Evolutionary conservation across 1,140 invertebrate genomes (phyloP).

Genomic region (Melitaea cinxia): DNA sequence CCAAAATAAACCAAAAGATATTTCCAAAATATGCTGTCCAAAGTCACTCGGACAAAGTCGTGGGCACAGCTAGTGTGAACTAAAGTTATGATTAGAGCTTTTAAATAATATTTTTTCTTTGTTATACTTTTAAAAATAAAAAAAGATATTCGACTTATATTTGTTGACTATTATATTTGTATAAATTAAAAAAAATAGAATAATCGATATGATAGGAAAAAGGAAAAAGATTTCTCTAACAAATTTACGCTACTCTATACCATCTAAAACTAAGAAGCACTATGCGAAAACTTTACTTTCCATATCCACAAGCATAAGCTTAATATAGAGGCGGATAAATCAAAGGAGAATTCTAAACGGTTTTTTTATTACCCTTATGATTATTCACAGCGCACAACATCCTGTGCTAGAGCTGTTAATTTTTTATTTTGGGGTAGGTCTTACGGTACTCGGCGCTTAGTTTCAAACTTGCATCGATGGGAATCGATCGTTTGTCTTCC

Average conservation of each 20-base stretch:
- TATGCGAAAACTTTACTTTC: slow-evolving; percentile 4
- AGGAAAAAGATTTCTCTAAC: not conserved
- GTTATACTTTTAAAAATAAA: too few species aligned
- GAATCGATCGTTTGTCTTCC: not conserved
- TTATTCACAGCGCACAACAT: slow-evolving; percentile 39
- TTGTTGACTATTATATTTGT: too few species aligned
- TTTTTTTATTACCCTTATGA: slow-evolving; percentile 24
- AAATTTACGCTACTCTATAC: not conserved
- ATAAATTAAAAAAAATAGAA: too few species aligned
- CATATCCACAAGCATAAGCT: slow-evolving; percentile 5
- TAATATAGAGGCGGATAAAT: slow-evolving; percentile 18
- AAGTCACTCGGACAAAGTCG: too few species aligned
- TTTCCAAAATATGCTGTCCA: too few species aligned
- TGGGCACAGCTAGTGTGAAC: too few species aligned
- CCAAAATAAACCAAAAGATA: too few species aligned
- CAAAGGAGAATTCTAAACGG: slow-evolving; percentile 23
- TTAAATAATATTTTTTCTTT: too few species aligned
- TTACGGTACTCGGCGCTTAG: slow-evolving; percentile 5
- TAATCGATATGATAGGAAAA: too few species aligned
- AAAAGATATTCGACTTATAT: too few species aligned
- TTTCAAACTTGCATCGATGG: not conserved
- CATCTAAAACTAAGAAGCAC: not conserved
- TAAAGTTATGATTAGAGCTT: too few species aligned
- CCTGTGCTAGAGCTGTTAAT: slow-evolving; percentile 29
- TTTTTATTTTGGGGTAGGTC: slow-evolving; percentile 10